Conservation (phyloP, 2,888 invertebrate genomes). For the Graphium colonna region DNA sequence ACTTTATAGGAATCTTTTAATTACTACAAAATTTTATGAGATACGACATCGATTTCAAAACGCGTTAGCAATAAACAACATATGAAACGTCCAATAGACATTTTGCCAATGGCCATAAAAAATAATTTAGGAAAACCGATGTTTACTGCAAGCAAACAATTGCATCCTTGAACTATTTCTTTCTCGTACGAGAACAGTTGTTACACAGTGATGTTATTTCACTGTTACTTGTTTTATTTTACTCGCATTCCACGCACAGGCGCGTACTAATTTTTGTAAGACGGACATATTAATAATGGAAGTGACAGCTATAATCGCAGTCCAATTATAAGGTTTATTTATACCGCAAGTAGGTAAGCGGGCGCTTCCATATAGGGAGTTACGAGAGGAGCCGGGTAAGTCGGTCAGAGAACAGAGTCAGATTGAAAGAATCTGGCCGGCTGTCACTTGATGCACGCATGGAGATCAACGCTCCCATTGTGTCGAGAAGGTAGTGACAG, state of each 20-base stretch:
- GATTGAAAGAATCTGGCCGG: conserved; percentile 60
- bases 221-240: conserved; percentile 7
- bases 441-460: conserved; percentile 53
- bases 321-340: conserved; percentile 23
- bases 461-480: conserved; percentile 76
- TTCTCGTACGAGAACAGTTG: conserved; percentile 25
- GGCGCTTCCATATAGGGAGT: conserved; percentile 39
- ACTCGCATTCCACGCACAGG: conserved; percentile 8
- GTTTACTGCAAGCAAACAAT: conserved; percentile 34
- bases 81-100: background rate
- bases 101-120: conserved; percentile 48
- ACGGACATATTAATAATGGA: conserved; percentile 12
- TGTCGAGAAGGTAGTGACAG: conserved; percentile 70
- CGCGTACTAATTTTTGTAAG: conserved; percentile 14
- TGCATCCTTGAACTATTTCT: conserved; percentile 57
- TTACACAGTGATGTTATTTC: conserved; percentile 18
- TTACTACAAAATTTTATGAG: background rate
- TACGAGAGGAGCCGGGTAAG: conserved; percentile 37
- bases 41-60: background rate
- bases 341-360: conserved; percentile 17
- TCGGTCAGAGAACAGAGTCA: conserved; percentile 43
- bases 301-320: conserved; percentile 9
- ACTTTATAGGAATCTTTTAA: too few relatives aligned
- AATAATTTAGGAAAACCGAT: conserved; percentile 42
- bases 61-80: conserved; percentile 15